Conservation (phyloP, 2,113 vertebrate species). For the Saimiri boliviensis region DNA sequence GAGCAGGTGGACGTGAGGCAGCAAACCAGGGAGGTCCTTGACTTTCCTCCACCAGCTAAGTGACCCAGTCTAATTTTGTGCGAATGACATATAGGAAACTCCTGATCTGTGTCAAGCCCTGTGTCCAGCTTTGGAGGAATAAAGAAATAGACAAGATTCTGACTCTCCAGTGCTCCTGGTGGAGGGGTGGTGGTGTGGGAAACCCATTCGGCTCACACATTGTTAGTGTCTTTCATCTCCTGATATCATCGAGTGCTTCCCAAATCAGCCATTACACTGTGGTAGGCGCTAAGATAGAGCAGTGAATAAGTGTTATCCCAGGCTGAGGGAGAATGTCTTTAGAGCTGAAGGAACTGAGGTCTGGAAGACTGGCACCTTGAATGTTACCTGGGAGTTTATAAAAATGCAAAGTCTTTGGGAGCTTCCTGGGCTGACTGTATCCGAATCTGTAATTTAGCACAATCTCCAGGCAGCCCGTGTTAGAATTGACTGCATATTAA, state of each 20-base stretch:
- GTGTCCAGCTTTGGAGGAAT: neutral
- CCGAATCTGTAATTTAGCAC: neutral
- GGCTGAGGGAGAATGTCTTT: neutral
- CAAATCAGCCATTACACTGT: too few relatives aligned
- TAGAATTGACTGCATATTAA: neutral
- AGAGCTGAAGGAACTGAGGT: neutral
- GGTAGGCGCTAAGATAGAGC: neutral
- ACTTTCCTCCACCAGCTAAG: neutral
- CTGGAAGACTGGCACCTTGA: neutral
- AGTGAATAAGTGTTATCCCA: neutral
- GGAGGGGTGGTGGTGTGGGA: neutral
- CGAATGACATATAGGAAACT: neutral
- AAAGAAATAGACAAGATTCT: neutral
- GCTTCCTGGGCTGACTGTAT: neutral
- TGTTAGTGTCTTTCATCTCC: neutral
- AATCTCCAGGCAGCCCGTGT: neutral
- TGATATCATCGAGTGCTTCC: neutral
- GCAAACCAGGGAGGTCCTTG: neutral
- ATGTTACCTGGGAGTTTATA: neutral
- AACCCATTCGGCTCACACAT: neutral
- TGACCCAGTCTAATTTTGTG: neutral
- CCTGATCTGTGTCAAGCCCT: neutral
- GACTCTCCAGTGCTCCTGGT: neutral
- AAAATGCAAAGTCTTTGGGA: neutral
- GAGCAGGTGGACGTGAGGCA: too few relatives aligned